Evolutionary conservation across 2,797 vertebrate genomes (phyloP), one percentile per base, ranked within the genome.

Genomic region (Macropus fuliginosus): DNA sequence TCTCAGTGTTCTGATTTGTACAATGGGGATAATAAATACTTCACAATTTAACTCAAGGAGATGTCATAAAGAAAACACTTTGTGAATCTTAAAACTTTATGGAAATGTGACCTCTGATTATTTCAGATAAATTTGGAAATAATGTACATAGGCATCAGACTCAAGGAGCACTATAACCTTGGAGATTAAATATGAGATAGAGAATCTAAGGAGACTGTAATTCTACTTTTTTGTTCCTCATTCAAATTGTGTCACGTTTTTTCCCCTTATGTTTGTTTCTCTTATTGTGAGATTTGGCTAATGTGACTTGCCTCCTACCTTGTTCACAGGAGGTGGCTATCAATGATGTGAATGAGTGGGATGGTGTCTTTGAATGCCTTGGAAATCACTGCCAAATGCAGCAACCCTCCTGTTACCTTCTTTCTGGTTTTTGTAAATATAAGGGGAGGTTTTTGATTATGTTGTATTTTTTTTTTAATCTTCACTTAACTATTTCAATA

Each of bases 231-330:
- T 28, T 0, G 12, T 4, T 24, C 40, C 59, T 54, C 54, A 10
- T n/a, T n/a, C 4, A 5, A 14, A 55, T 24, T 18, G 8, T 5
- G 31, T 40, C 56, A 1, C 14, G 8, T 54, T 46, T 0, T 28
- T 9, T 11, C 1, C 16, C 1, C 9, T 2, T 21, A 1, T 0
- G 91, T 10, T 28, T 56, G 55, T 6, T 74, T 18, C 28, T 34
- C 46, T 34, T 50, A 34, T 81, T 57, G 92, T 29, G 14, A 92
- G 9, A 40, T 0, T 50, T 62, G 31, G 40, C 50, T 16, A 55
- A 55, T 5, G 4, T 10, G 4, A 16, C 56, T 5, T 6, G 2
- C 3, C 10, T 9, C 3, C 5, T 13, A 1, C 1, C 34, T 31
- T 87, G 74, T 9, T 54, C n/a, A 16, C 10, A 28, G 59, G 90